Evolutionary conservation across 2,888 invertebrate species (phyloP).

Genomic region (Rhaphigaster nebulosa): DNA sequence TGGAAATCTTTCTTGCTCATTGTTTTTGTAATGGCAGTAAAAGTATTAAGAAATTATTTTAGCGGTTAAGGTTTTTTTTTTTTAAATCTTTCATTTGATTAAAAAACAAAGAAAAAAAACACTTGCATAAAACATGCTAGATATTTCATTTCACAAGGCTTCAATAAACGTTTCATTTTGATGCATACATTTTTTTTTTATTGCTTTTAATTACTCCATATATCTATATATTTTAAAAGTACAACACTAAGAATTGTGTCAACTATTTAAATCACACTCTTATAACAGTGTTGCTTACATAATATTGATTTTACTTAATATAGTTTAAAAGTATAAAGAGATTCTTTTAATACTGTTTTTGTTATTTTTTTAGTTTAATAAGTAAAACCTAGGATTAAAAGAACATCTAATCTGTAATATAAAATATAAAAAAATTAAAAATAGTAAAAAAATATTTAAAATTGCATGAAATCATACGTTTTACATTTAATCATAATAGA

Average conservation of each 20-base stretch:
- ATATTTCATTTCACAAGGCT: neutral
- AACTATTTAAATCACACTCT: neutral
- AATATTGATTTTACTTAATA: neutral
- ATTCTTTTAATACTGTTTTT: neutral
- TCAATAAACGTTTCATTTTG: neutral
- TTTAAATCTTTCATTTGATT: neutral
- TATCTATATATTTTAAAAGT: neutral
- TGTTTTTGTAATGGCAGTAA: too few relatives aligned
- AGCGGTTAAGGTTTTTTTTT: too few relatives aligned
- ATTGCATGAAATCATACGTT: constrained; percentile 5
- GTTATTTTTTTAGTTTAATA: neutral
- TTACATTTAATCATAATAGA: neutral
- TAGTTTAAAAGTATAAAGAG: neutral
- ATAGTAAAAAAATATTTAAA: neutral
- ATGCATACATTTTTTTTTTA: neutral
- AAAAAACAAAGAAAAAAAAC: neutral
- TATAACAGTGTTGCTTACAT: constrained; percentile 17
- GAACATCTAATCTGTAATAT: neutral
- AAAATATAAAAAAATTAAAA: neutral
- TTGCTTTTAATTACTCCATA: neutral
- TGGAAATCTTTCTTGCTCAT: too few relatives aligned
- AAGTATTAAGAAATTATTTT: too few relatives aligned
- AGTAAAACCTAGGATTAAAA: neutral
- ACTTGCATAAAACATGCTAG: neutral
- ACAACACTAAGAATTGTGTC: neutral